Base-by-base conservation (phyloP, 1,140 invertebrate species). In the Hylaeus volcanicus region DNA sequence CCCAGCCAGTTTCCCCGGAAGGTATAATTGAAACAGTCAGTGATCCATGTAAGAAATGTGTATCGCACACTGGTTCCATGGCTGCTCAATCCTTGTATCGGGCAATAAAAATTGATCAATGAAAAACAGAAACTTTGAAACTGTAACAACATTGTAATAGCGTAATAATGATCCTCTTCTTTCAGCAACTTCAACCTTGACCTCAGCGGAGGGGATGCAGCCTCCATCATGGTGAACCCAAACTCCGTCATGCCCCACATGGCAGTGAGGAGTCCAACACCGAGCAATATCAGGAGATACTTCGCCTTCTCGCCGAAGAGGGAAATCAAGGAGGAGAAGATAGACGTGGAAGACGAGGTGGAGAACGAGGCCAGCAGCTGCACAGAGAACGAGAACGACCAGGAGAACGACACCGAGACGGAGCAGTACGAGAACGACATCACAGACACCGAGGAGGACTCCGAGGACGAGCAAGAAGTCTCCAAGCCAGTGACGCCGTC, bases 211-310 rank as follows among this genome's bases (percentile, higher is more conserved):
- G 95, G 95, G 43, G 96, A 97, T 83, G 95, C 95, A 1, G 95
- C 96, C 3, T 95, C 96, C 37, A 94, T 96, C 58, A 96, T 96
- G 95, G 96, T 97, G 3, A 97, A 97, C 92, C 96, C 96, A 1
- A 97, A 96, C 86, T 96, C 96, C 45, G 94, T 95, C 63, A 95
- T 96, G 89, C 95, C 95, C 0, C 94, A 95, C 81, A 93, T 94
- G 90, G 92, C 89, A 86, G 95, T 96, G 1, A 71, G 88, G 11
- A 89, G 87, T 73, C 87, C 90, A 5, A 96, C 95, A 93, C 95
- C 81, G 1, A 64, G 70, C 70, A 81, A 53, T 45, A 71, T 8
- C 14, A 89, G 80, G 65, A 83, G 88, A 12, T 88, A 91, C 4
- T 92, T 91, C 60, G 58, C 89, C 2, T 91, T 92, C 51, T 83